Percentiles rank a stretch among this genome's conserved stretches.
These are phyloP conservation scores for Tenthredo scrophulariae DNA, from an alignment of 2,888 invertebrate species.

Conservation along the genomic window DNA sequence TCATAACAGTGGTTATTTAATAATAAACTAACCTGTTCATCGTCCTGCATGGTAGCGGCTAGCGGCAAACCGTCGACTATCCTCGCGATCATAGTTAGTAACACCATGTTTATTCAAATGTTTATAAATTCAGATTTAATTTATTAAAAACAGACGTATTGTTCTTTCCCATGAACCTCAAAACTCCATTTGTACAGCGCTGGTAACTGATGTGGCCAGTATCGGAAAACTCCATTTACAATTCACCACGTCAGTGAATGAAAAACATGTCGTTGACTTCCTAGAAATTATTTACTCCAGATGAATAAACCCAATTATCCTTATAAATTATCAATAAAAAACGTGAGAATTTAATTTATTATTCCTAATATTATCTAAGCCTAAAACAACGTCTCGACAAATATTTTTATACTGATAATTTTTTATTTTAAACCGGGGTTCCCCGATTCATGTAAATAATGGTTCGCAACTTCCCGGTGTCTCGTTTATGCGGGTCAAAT, in stretches of 20 bases:
- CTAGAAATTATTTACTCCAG: slow-evolving; percentile 11
- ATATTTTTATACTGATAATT: slow-evolving; percentile 9
- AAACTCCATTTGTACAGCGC: slow-evolving; percentile 63
- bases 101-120: slow-evolving; percentile 86
- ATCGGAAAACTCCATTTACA: slow-evolving; percentile 66
- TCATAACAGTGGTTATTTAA: slow-evolving; percentile 57
- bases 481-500: not conserved
- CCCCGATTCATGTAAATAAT: not conserved
- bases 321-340: not conserved
- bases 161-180: slow-evolving; percentile 16
- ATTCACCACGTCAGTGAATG: slow-evolving; percentile 72
- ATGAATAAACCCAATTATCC: not conserved
- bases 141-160: slow-evolving; percentile 7
- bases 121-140: slow-evolving; percentile 13
- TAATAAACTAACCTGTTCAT: slow-evolving; percentile 91
- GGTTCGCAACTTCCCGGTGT: slow-evolving; percentile 24
- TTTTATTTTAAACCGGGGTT: not conserved
- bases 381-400: not conserved
- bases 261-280: slow-evolving; percentile 56
- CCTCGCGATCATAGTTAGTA: slow-evolving; percentile 98
- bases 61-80: slow-evolving; percentile 96
- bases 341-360: not conserved
- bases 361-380: not conserved
- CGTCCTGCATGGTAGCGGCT: slow-evolving; percentile 98
- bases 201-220: slow-evolving; percentile 63